phyloP scores from a whole-genome alignment of 2,888 invertebrate genomes.

The Acanthosoma haemorrhoidale region DNA sequence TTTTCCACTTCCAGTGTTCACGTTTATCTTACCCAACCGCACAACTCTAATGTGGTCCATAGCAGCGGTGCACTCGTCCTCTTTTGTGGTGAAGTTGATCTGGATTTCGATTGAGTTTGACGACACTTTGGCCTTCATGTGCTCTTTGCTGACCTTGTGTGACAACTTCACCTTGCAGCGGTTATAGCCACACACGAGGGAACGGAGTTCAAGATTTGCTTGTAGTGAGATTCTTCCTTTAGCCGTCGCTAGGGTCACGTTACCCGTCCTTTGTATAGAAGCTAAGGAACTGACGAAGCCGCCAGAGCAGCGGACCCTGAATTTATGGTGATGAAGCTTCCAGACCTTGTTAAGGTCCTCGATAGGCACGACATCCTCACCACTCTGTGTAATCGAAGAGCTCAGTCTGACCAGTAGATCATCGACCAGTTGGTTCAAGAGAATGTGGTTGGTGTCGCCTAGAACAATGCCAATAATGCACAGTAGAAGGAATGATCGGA shows the following conservation, averaged over 20 bases:
- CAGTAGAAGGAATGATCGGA: background rate
- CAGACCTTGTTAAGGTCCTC: constrained; percentile 30
- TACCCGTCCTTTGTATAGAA: constrained; percentile 32
- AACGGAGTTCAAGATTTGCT: constrained; percentile 24
- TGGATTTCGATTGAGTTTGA: constrained; percentile 32
- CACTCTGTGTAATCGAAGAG: constrained; percentile 9
- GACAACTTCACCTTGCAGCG: constrained; percentile 30
- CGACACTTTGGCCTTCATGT: constrained; percentile 24
- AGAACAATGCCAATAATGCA: background rate
- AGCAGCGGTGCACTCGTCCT: constrained; percentile 24
- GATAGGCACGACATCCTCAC: constrained; percentile 18
- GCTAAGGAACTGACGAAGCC: constrained; percentile 30
- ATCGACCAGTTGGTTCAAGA: constrained; percentile 33
- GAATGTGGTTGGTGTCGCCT: constrained; percentile 31
- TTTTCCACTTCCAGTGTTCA: constrained; percentile 35
- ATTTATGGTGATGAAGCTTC: constrained; percentile 32
- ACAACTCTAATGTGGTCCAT: constrained; percentile 28
- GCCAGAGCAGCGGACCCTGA: constrained; percentile 31
- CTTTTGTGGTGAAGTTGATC: constrained; percentile 25
- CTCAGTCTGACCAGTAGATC: constrained; percentile 28
- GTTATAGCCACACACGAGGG: constrained; percentile 17
- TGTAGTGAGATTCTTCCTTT: constrained; percentile 27
- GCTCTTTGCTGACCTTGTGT: constrained; percentile 14
- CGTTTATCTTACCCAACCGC: constrained; percentile 28
- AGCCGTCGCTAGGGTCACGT: constrained; percentile 32